Evolutionary conservation across 2,113 vertebrate genomes (phyloP), one percentile per base, ranked within the genome.

Genomic region (Ondatra zibethicus): DNA sequence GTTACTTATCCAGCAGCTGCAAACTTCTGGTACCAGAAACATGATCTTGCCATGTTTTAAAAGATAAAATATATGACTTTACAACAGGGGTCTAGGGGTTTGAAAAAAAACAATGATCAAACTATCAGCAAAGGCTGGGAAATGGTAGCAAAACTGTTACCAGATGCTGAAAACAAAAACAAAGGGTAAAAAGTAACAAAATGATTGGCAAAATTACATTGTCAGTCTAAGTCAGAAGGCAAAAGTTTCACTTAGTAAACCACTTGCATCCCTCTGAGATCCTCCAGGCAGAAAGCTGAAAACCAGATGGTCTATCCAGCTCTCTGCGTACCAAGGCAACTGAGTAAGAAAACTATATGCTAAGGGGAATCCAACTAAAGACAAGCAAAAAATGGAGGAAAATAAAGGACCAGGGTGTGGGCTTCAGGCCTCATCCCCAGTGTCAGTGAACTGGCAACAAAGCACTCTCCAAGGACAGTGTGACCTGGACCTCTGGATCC

Each of bases 71-170:
- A 70, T 16, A 42, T 86, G 23, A 76, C 58, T 93, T 65, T 93
- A n/a, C 50, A 96, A 85, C 5, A 42, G 84, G 77, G 61, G 58
- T 39, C 36, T 55, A 12, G 13, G 14, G 11, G 39, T 68, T 80
- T 42, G 87, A 94, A 92, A 88, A 94, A 92, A 88, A 77, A 36
- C 4, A 23, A 33, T 86, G 16, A 89, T 21, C 11, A 88, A 90
- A 89, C 66, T 77, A 66, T 42, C 66, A 55, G 63, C 33, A 92
- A 93, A 93, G 91, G 21, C 17, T 63, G 13, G 25, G 92, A 92
- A 86, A 78, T 4, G 21, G 27, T 61, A 73, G 21, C 70, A 88
- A 42, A 68, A 58, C 65, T 89, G 47, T 76, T 50, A 91, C 0
- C 31, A 5, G 85, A 89, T 45, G 19, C 39, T 68, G 66, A 95